phyloP scores from a whole-genome alignment of 2,113 vertebrate species.

The Glaucomys volans region DNA sequence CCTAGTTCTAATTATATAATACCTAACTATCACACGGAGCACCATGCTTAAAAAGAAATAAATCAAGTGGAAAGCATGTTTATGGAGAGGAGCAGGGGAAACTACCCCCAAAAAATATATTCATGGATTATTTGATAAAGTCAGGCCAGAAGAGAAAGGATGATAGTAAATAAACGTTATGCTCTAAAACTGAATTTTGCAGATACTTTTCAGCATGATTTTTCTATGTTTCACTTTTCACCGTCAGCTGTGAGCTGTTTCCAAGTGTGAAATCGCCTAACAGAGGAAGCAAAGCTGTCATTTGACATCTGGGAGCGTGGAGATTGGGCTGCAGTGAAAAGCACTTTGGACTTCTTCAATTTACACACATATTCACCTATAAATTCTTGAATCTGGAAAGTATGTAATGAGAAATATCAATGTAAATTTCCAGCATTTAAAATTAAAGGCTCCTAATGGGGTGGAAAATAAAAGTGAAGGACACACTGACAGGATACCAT shows the following conservation, averaged over 20 bases:
- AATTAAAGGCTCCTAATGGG: slow-evolving; percentile 30
- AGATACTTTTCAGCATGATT: slow-evolving; percentile 73
- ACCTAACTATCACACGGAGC: neutral
- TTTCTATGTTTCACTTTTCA: slow-evolving; percentile 81
- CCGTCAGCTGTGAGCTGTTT: slow-evolving; percentile 81
- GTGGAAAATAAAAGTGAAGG: slow-evolving; percentile 51
- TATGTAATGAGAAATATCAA: slow-evolving; percentile 65
- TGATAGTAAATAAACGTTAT: slow-evolving; percentile 77
- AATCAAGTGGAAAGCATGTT: neutral
- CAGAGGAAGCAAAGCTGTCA: slow-evolving; percentile 77
- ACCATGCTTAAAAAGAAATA: slow-evolving; percentile 22
- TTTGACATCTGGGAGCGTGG: slow-evolving; percentile 78
- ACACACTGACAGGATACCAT: neutral
- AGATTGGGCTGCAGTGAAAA: slow-evolving; percentile 72
- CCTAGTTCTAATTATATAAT: slow-evolving; percentile 42
- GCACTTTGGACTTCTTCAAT: slow-evolving; percentile 43
- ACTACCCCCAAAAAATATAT: slow-evolving; percentile 28
- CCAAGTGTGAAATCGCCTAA: slow-evolving; percentile 82
- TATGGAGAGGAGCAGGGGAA: neutral
- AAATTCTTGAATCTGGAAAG: slow-evolving; percentile 66
- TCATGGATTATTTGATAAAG: slow-evolving; percentile 76
- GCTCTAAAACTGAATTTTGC: slow-evolving; percentile 72
- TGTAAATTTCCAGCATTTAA: slow-evolving; percentile 72
- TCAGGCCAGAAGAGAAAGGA: slow-evolving; percentile 59
- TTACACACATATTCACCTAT: slow-evolving; percentile 64